Percentiles rank a stretch among this genome's conserved stretches.
These are phyloP conservation scores for Rhagoletis pomonella DNA, from an alignment of 1,140 invertebrate genomes.

Conservation along the genomic window DNA sequence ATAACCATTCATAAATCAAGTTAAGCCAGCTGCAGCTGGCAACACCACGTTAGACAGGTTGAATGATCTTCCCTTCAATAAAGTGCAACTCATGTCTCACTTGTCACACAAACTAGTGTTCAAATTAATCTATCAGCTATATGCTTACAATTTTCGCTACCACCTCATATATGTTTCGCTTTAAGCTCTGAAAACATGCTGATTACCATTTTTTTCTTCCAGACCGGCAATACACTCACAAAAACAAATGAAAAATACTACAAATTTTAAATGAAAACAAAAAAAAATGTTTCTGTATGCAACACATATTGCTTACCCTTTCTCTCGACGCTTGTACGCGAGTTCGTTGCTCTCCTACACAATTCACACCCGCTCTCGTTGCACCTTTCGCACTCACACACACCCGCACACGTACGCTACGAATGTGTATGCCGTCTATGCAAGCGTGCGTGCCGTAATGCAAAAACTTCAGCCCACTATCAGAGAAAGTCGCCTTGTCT, in stretches of 20 bases:
- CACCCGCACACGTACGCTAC: not conserved
- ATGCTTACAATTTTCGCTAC: too few relatives aligned
- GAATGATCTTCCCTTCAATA: not conserved
- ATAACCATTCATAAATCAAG: too few relatives aligned
- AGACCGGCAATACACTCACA: conserved; percentile 7
- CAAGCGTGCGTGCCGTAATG: conserved; percentile 11
- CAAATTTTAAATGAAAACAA: not conserved
- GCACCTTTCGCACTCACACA: conserved; percentile 40
- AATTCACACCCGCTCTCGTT: conserved; percentile 38
- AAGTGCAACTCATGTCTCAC: not conserved
- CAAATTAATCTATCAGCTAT: too few relatives aligned
- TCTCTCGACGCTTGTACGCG: conserved; percentile 35
- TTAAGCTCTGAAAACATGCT: too few relatives aligned
- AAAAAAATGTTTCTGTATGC: not conserved
- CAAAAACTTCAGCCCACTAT: conserved; percentile 3
- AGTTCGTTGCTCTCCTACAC: conserved; percentile 50
- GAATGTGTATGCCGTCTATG: not conserved
- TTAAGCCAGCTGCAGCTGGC: not conserved
- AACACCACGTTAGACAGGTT: not conserved
- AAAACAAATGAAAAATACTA: not conserved
- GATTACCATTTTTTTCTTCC: too few relatives aligned
- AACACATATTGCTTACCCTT: conserved; percentile 45
- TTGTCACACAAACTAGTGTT: too few relatives aligned
- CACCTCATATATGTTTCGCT: too few relatives aligned
- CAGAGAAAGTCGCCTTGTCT: conserved; percentile 14